Percentiles rank a stretch among this genome's conserved stretches.
These are phyloP conservation scores for Ceriagrion tenellum DNA, from an alignment of 2,888 invertebrate genomes.

Conservation along the genomic window DNA sequence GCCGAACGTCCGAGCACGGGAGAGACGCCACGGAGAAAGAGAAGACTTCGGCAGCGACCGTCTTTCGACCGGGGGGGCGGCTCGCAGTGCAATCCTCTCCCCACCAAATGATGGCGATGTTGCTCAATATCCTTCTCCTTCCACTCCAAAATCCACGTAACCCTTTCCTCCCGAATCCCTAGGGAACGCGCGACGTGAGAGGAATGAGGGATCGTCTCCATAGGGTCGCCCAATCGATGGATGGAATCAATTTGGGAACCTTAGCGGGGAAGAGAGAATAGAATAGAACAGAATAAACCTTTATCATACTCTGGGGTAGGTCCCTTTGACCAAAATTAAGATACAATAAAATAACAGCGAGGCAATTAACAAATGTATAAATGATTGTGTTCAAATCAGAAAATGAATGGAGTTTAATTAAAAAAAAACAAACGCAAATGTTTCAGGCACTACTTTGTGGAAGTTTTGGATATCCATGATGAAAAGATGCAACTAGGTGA, in stretches of 20 bases:
- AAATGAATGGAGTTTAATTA: no score
- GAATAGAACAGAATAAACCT: no score
- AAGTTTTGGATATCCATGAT: no score
- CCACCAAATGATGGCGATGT: neutral
- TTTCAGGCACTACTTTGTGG: no score
- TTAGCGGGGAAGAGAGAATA: neutral
- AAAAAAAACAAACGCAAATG: no score
- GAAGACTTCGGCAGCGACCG: neutral
- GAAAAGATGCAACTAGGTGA: no score
- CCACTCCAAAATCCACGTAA: neutral
- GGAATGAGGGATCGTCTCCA: neutral
- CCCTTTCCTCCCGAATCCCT: neutral
- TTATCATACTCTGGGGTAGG: no score
- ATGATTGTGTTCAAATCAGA: no score
- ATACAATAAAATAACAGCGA: no score
- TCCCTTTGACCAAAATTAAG: no score
- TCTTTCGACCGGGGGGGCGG: neutral
- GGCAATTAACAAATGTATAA: no score
- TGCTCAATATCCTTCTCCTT: neutral
- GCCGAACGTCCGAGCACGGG: neutral
- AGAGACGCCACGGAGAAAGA: neutral
- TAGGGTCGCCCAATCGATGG: neutral
- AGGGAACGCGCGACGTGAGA: neutral
- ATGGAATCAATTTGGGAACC: neutral
- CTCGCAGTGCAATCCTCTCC: neutral